Evolutionary conservation across 2,888 invertebrate genomes (phyloP).

Genomic region (Platerodrilus igneus): DNA sequence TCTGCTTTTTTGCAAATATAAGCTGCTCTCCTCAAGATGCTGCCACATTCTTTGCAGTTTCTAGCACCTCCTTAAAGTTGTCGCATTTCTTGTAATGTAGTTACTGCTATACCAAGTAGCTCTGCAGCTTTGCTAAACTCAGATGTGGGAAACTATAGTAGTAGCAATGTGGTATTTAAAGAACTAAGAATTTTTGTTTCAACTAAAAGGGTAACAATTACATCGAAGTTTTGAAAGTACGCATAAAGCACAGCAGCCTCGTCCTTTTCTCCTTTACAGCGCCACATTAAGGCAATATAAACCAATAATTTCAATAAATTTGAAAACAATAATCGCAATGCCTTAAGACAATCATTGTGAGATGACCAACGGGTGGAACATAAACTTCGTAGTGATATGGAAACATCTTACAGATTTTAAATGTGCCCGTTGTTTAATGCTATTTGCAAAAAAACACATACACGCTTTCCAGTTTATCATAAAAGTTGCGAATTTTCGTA

Average conservation of each 20-base stretch:
- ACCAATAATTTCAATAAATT: conserved; percentile 1
- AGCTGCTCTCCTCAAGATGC: not conserved
- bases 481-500: too few relatives aligned
- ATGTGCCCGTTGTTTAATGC: too few relatives aligned
- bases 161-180: not conserved
- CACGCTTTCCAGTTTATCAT: too few relatives aligned
- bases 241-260: not conserved
- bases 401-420: too few relatives aligned
- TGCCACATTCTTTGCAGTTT: not conserved
- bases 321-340: not conserved
- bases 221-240: not conserved
- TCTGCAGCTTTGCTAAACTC: not conserved
- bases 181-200: not conserved
- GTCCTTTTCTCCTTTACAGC: not conserved
- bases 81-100: not conserved
- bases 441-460: too few relatives aligned
- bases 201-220: not conserved
- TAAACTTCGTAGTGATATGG: not conserved
- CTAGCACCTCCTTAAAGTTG: conserved; percentile 1
- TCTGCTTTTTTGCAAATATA: not conserved
- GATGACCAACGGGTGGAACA: conserved; percentile 6
- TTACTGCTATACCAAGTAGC: not conserved
- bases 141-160: not conserved
- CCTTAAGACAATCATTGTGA: not conserved
- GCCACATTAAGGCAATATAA: not conserved